Conservation (phyloP, 1,140 invertebrate genomes). For the Planococcus citri region DNA sequence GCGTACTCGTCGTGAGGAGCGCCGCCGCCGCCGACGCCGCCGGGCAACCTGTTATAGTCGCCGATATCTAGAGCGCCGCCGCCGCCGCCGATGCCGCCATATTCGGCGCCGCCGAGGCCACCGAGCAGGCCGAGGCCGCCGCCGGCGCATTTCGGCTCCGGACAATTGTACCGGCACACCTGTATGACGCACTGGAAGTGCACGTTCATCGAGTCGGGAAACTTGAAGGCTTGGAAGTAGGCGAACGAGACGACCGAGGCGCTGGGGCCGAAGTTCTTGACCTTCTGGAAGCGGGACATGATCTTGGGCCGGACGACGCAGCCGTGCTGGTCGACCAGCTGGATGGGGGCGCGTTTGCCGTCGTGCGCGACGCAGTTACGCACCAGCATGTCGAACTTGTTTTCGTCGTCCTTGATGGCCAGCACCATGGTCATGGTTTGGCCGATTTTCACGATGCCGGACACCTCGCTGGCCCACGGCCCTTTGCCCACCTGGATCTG, state of each 20-base stretch:
- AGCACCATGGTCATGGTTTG: slow-evolving; percentile 94
- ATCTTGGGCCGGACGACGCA: slow-evolving; percentile 86
- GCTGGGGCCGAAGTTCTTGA: slow-evolving; percentile 87
- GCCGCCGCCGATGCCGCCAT: slow-evolving; percentile 34
- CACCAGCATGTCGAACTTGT: slow-evolving; percentile 90
- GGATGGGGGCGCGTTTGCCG: slow-evolving; percentile 80
- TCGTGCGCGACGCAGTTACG: slow-evolving; percentile 89
- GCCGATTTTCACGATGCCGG: slow-evolving; percentile 87
- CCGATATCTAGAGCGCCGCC: slow-evolving; percentile 40
- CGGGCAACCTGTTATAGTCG: slow-evolving; percentile 51
- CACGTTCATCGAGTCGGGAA: slow-evolving; percentile 93
- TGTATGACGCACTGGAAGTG: slow-evolving; percentile 95
- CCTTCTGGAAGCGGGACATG: slow-evolving; percentile 86
- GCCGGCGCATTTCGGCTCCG: slow-evolving; percentile 70
- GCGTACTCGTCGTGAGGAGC: slow-evolving; percentile 53
- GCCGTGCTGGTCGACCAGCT: slow-evolving; percentile 80
- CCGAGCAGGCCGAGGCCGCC: slow-evolving; percentile 56
- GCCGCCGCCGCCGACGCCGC: too few relatives aligned
- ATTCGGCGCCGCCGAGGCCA: too few relatives aligned
- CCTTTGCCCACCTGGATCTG: slow-evolving; percentile 90
- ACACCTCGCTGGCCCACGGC: slow-evolving; percentile 87
- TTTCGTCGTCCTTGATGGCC: slow-evolving; percentile 89
- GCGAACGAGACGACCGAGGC: slow-evolving; percentile 88
- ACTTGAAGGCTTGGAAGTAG: slow-evolving; percentile 88
- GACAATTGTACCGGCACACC: slow-evolving; percentile 84